Evolutionary conservation across 2,113 vertebrate genomes (phyloP).

Genomic region (Prionailurus viverrinus): DNA sequence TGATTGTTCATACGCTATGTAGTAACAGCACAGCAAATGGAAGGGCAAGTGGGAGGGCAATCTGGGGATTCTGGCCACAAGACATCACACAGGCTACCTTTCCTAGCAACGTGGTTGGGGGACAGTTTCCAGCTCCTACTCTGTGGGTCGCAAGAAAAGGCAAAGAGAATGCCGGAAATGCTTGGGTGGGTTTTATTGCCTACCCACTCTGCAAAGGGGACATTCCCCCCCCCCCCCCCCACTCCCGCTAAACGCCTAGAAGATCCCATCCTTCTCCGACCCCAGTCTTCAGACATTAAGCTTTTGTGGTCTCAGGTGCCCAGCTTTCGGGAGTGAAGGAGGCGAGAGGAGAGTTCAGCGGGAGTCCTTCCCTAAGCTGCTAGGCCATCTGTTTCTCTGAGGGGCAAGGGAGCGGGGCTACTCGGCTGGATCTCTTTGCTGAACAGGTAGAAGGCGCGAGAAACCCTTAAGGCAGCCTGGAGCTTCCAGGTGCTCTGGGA

Average conservation of each 20-base stretch:
- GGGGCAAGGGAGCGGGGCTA: neutral
- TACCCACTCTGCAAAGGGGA: neutral
- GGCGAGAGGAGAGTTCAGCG: neutral
- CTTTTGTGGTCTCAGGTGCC: neutral
- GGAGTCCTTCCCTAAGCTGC: neutral
- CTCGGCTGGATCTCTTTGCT: rapidly evolving
- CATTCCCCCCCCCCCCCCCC: neutral
- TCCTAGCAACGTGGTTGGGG: neutral
- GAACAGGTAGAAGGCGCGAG: neutral
- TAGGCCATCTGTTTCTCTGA: neutral
- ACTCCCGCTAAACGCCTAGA: rapidly evolving
- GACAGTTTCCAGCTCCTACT: neutral
- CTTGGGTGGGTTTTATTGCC: neutral
- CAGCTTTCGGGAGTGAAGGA: neutral
- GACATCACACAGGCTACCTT: neutral
- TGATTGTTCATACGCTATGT: too few relatives aligned
- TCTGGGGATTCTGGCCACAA: neutral
- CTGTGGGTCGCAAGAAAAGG: neutral
- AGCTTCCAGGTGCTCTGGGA: neutral
- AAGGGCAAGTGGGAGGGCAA: neutral
- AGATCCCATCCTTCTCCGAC: neutral
- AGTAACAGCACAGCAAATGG: neutral
- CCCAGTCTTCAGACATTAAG: neutral
- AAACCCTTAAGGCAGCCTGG: neutral
- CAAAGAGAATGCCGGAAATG: neutral